These are phyloP conservation scores for Coracopsis vasa DNA, from an alignment of 2,113 vertebrate species.

Conservation along the genomic window DNA sequence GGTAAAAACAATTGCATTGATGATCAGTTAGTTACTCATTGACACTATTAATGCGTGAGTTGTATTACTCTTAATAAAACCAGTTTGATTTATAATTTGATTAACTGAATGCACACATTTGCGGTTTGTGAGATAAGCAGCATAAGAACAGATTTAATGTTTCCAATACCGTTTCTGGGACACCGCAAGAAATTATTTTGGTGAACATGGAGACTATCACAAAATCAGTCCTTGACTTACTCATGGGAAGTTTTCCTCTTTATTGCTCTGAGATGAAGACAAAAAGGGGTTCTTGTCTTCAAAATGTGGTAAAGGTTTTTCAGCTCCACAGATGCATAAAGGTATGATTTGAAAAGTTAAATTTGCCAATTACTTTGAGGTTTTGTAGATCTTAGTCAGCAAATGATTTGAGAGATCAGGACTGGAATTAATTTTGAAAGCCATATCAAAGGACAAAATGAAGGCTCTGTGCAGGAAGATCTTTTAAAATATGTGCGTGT, in stretches of 20 bases:
- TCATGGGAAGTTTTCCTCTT: not conserved
- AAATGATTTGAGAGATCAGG: not conserved
- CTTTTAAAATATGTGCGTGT: not conserved
- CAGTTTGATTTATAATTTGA: not conserved
- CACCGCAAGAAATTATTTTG: not conserved
- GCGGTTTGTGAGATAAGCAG: not conserved
- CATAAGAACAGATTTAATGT: not conserved
- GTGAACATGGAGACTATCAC: not conserved
- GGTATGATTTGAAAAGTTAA: not conserved
- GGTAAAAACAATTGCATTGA: not conserved
- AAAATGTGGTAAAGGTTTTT: not conserved
- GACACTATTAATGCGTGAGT: not conserved
- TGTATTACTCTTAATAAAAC: not conserved
- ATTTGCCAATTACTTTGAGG: not conserved
- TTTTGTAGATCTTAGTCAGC: not conserved
- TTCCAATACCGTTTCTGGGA: not conserved
- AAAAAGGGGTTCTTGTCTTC: not conserved
- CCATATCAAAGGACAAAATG: not conserved
- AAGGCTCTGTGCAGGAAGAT: not conserved
- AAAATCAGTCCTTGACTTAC: not conserved
- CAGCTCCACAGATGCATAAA: not conserved
- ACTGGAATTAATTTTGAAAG: slow-evolving; percentile 10
- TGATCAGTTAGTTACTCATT: not conserved
- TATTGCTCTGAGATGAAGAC: not conserved
- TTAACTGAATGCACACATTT: not conserved